Conservation (phyloP, 2,888 invertebrate species). For the Sepioteuthis lessoniana region DNA sequence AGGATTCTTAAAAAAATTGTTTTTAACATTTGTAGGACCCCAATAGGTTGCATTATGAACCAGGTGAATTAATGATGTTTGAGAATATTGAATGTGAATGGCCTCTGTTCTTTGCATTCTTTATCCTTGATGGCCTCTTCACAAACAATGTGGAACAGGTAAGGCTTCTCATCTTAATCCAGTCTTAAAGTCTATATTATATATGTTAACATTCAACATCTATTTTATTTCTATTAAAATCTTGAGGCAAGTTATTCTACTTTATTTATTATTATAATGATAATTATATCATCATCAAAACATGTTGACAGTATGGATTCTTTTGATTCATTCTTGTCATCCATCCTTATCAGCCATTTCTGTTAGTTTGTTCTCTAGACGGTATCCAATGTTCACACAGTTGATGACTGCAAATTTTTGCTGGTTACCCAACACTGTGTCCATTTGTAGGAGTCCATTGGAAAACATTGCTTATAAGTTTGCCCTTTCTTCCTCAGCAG, state of each 20-base stretch:
- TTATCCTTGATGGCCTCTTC: constrained; percentile 93
- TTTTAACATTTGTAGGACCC: constrained; percentile 77
- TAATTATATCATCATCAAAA: too few species aligned
- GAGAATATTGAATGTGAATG: constrained; percentile 99
- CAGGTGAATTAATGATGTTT: constrained; percentile 97
- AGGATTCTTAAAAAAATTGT: not conserved
- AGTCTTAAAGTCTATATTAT: not conserved
- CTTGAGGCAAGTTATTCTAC: not conserved
- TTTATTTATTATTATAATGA: not conserved
- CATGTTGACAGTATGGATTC: too few species aligned
- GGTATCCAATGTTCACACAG: too few species aligned
- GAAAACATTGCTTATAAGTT: too few species aligned
- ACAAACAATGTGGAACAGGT: constrained; percentile 84
- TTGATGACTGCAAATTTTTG: too few species aligned
- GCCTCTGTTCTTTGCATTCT: constrained; percentile 96
- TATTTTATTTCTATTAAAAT: not conserved
- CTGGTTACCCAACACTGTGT: too few species aligned
- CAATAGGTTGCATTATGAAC: constrained; percentile 92
- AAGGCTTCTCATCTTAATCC: constrained; percentile 42
- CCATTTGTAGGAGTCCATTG: too few species aligned
- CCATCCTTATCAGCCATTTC: too few species aligned
- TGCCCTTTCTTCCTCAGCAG: too few species aligned
- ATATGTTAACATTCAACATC: not conserved
- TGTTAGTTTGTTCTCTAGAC: too few species aligned
- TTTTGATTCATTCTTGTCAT: too few species aligned